A percentile compares a stretch with the other conserved stretches of the same genome.
These are phyloP conservation scores for Ariolimax columbianus DNA, from an alignment of 2,888 invertebrate genomes.

Conservation along the genomic window DNA sequence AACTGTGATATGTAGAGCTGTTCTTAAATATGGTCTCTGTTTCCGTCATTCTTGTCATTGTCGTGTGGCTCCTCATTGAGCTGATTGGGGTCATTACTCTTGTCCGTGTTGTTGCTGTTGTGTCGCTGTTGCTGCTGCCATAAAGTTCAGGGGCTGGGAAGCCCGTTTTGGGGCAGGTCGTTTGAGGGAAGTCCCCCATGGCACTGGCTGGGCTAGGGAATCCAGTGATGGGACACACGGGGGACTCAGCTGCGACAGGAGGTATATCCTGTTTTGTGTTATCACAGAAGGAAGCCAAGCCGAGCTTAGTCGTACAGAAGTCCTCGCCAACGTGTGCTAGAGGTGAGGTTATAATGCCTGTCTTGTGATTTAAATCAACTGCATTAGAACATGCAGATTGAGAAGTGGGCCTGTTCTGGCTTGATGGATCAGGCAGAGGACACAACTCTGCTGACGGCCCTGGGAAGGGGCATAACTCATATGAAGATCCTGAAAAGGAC, in stretches of 20 bases:
- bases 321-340: background rate
- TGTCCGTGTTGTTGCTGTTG: background rate
- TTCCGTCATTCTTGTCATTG: slow-evolving; percentile 32
- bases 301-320: background rate
- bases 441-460: slow-evolving; percentile 33
- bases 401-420: background rate
- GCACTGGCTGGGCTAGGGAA: slow-evolving; percentile 45
- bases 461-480: slow-evolving; percentile 26
- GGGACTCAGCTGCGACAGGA: slow-evolving; percentile 28
- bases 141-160: slow-evolving; percentile 39
- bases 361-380: slow-evolving; percentile 1
- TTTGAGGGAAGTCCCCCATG: slow-evolving; percentile 26
- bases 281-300: slow-evolving; percentile 38
- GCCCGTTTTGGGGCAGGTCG: slow-evolving; percentile 44
- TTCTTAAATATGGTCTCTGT: slow-evolving; percentile 38
- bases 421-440: slow-evolving; percentile 8
- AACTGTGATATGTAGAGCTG: slow-evolving; percentile 33
- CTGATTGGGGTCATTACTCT: background rate
- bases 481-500: slow-evolving; percentile 48
- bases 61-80: background rate
- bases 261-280: background rate
- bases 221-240: slow-evolving; percentile 46
- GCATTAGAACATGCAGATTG: slow-evolving; percentile 32
- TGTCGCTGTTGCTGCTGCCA: slow-evolving; percentile 36
- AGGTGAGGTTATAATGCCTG: background rate